Evolutionary conservation across 2,113 vertebrate species (phyloP).

Genomic region (Neodontobutis hainanensis): DNA sequence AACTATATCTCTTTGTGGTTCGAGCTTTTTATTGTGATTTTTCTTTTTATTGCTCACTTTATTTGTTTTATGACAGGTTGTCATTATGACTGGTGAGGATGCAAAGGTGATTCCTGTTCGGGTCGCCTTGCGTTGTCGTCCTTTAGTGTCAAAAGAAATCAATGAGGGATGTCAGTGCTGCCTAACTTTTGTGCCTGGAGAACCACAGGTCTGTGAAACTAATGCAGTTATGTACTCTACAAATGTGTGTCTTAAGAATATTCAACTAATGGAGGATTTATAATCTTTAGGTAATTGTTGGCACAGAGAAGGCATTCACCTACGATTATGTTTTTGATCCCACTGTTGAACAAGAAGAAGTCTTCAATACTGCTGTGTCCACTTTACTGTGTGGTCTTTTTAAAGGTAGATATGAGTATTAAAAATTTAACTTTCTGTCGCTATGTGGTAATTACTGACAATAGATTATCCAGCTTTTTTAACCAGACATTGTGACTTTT

Average conservation of each 20-base stretch:
- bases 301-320: slow-evolving; percentile 90
- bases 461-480: too few relatives aligned
- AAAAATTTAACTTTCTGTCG: too few relatives aligned
- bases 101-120: slow-evolving; percentile 88
- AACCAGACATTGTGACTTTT: too few relatives aligned
- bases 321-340: slow-evolving; percentile 96
- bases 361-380: slow-evolving; percentile 85
- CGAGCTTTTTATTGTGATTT: neutral
- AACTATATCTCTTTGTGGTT: too few relatives aligned
- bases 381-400: slow-evolving; percentile 88
- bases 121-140: slow-evolving; percentile 91
- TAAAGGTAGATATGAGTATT: slow-evolving; percentile 80
- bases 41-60: neutral
- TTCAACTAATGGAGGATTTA: neutral
- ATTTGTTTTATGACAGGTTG: neutral
- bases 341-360: slow-evolving; percentile 90
- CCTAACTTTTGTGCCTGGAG: slow-evolving; percentile 87
- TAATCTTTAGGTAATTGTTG: slow-evolving; percentile 86
- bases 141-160: slow-evolving; percentile 87
- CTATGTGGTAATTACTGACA: neutral
- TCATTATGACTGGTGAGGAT: slow-evolving; percentile 81
- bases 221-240: neutral
- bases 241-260: neutral
- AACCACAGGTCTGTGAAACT: slow-evolving; percentile 83
- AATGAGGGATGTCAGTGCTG: slow-evolving; percentile 90